Base-by-base conservation (phyloP, 2,797 vertebrate species). In the Sebastes umbrosus region DNA sequence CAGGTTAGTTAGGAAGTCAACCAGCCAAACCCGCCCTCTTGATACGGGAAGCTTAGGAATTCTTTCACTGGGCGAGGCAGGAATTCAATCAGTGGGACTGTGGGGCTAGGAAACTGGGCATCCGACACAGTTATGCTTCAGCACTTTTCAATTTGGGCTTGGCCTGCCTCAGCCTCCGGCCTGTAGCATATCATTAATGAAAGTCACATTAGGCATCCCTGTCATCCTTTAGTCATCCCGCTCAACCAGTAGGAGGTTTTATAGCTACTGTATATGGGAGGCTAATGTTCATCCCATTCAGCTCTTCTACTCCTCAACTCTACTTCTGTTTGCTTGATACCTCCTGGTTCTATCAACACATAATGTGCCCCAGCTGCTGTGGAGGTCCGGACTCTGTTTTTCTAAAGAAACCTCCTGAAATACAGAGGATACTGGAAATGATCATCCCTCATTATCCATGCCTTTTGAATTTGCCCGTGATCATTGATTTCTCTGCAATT, bases 131-230 rank as follows among this genome's bases (percentile, higher is more conserved):
- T 90, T 94, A 90, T 90, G 95, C 94, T 93, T 94, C 90, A 93
- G 89, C 92, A 93, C 94, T 92, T 95, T 95, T 95, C 94, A 95
- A 95, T 95, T 95, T 96, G 89, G 77, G 84, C 82, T 85, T 82
- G 91, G 89, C 80, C 90, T 87, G 85, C 88, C 86, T 87, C 82
- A 86, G 93, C 87, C 90, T 89, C 74, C 31, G 87, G 92, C 90
- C 92, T 88, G 86, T 83, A 88, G 90, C 79, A 66, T 83, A 79
- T 91, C 85, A 82, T 94, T 94, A 94, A 95, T 94, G 92, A 92
- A 93, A 93, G 92, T 92, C 92, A 92, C 91, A 93, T 94, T 94
- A 92, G 88, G 83, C 84, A 79, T 87, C 90, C 85, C 80, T 84
- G 84, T 86, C 89, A 34, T 88, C 85, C 73, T 84, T 54, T 77